A percentile compares a stretch with the other conserved stretches of the same genome.
Conservation (phyloP, 2,888 invertebrate species). For the Platycheirus rosarum region DNA sequence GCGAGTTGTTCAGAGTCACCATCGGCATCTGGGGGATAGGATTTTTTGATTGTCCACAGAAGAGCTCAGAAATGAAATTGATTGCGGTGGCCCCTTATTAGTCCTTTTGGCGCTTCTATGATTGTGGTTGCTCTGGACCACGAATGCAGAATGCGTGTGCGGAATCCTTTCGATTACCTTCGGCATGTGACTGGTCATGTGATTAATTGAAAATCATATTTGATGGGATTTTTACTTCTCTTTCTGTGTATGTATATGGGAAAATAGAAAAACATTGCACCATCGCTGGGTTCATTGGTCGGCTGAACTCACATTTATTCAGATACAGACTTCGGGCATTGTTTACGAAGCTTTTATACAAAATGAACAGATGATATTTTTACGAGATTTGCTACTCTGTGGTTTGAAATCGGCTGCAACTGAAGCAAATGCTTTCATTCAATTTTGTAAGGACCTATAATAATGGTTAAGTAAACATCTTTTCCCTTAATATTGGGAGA, state of each 20-base stretch:
- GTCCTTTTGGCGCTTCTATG: constrained; percentile 32
- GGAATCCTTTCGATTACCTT: constrained; percentile 52
- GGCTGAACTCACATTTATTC: not conserved
- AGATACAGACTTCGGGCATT: not conserved
- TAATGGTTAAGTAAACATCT: not conserved
- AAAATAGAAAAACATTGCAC: not conserved
- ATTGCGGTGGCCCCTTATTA: constrained; percentile 24
- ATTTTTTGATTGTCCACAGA: not conserved
- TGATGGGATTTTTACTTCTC: constrained; percentile 9
- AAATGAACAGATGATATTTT: constrained; percentile 16
- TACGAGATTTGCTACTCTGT: not conserved
- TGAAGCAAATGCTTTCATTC: no score
- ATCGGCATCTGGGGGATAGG: not conserved
- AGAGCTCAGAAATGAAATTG: constrained; percentile 29
- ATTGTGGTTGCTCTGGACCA: not conserved
- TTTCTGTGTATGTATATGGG: not conserved
- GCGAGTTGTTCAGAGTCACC: constrained; percentile 12
- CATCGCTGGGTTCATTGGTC: not conserved
- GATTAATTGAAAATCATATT: constrained; percentile 65
- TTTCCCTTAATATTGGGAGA: no score
- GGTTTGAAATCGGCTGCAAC: not conserved
- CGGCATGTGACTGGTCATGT: constrained; percentile 63
- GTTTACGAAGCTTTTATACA: not conserved
- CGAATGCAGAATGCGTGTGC: constrained; percentile 43
- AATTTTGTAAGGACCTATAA: not conserved